Evolutionary conservation across 1,140 invertebrate genomes (phyloP).

Genomic region (Habropoda laboriosa): DNA sequence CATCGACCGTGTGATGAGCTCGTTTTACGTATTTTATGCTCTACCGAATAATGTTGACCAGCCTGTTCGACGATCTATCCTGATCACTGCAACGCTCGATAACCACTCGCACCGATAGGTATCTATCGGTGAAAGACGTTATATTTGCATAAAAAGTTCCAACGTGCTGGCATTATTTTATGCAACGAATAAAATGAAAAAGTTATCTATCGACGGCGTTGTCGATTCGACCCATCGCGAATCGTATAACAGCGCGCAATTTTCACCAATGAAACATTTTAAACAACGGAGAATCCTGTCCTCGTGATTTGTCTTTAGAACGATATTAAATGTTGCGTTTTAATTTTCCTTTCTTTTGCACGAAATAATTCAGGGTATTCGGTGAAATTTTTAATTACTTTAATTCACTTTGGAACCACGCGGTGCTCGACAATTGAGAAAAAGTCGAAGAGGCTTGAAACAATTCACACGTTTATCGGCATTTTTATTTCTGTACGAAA

Average conservation of each 20-base stretch:
- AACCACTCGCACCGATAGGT: not conserved
- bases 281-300: not conserved
- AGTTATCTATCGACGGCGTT: not conserved
- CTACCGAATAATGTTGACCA: conserved; percentile 30
- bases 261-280: not conserved
- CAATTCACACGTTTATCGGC: too few species aligned
- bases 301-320: not conserved
- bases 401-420: too few species aligned
- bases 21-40: conserved; percentile 30
- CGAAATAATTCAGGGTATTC: too few species aligned
- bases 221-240: not conserved
- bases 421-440: too few species aligned
- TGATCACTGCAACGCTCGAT: not conserved
- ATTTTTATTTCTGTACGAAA: too few species aligned
- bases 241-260: not conserved
- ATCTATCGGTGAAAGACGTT: not conserved
- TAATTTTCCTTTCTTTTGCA: too few species aligned
- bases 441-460: too few species aligned
- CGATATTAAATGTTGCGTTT: not conserved
- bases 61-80: not conserved
- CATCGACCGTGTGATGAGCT: not conserved
- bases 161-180: not conserved
- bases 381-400: too few species aligned
- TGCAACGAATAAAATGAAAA: not conserved
- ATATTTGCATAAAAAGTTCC: not conserved